Evolutionary conservation across 2,113 vertebrate species (phyloP), one percentile per base, ranked within the genome.

Genomic region (Erinaceus europaeus): DNA sequence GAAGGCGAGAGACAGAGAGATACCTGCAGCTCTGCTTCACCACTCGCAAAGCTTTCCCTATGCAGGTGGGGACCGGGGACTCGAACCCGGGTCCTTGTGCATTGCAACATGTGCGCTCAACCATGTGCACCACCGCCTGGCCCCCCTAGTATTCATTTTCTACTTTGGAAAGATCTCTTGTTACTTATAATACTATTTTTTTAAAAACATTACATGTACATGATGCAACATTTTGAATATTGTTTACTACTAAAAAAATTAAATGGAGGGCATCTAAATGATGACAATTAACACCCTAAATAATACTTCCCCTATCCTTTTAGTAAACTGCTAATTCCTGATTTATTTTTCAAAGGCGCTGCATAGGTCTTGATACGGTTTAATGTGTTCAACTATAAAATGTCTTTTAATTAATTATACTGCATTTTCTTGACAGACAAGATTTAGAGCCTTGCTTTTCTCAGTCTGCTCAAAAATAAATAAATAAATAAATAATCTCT

Each of bases 321-420:
- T 57, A 65, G 29, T 78, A 89, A 89, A n/a, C 8, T 89, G 6
- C 67, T 52, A 92, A 92, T 85, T 90, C 87, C 46, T 62, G 87
- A 90, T 86, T 93, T 62, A 61, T 79, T 93, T 94, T 93, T 86
- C 76, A 88, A 95, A 74, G 81, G 86, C n/a, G n/a, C 86, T 40
- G 25, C 71, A 88, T 29, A 89, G 90, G 88, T 36, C 68, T 94
- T 94, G 91, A 81, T 75, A 80, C 67, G 27, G 59, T 86, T 78
- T 68, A 83, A 18, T 8, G 21, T 46, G 52, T 84, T 86, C 32
- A 61, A 23, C 61, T 36, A 44, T 73, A 67, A 88, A 65, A 59
- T 65, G 36, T 36, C 53, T 92, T 85, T 86, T 77, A n/a, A 94
- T 29, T 88, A 85, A 68, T n/a, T 36, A 81, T 4, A 4, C 55